Evolutionary conservation across 1,140 invertebrate genomes (phyloP).

Genomic region (Ooceraea biroi): DNA sequence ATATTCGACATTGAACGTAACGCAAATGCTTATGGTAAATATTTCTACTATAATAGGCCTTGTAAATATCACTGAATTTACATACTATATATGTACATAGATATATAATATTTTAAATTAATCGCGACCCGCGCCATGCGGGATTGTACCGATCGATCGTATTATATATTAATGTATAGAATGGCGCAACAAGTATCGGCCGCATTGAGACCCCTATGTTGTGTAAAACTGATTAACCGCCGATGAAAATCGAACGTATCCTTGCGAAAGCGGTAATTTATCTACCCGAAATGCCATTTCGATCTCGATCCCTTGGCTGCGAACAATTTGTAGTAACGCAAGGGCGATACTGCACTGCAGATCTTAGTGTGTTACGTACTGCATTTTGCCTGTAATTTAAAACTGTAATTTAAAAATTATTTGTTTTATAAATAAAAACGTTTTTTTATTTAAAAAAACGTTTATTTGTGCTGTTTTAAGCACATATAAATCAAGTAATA

Average conservation of each 20-base stretch:
- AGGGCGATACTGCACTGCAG: too few species aligned
- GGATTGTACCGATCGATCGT: not conserved
- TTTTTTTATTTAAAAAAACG: too few species aligned
- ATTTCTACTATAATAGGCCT: not conserved
- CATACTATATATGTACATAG: not conserved
- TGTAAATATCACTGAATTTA: constrained; percentile 34
- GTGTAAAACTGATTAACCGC: constrained; percentile 8
- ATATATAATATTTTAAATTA: constrained; percentile 42
- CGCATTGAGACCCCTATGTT: constrained; percentile 1
- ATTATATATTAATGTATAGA: not conserved
- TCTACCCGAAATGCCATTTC: not conserved
- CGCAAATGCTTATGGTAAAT: constrained; percentile 19
- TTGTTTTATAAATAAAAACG: too few species aligned
- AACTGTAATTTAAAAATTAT: too few species aligned
- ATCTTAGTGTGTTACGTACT: too few species aligned
- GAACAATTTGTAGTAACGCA: not conserved
- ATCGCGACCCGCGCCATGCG: not conserved
- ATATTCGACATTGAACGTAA: not conserved
- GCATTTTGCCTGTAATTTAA: too few species aligned
- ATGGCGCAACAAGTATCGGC: not conserved
- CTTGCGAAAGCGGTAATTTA: constrained; percentile 38
- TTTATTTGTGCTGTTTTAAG: too few species aligned
- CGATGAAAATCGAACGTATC: constrained; percentile 43
- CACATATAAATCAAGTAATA: too few species aligned
- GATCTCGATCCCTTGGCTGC: not conserved